Conservation (phyloP, 2,797 vertebrate genomes). For the Gobio occitaniae region DNA sequence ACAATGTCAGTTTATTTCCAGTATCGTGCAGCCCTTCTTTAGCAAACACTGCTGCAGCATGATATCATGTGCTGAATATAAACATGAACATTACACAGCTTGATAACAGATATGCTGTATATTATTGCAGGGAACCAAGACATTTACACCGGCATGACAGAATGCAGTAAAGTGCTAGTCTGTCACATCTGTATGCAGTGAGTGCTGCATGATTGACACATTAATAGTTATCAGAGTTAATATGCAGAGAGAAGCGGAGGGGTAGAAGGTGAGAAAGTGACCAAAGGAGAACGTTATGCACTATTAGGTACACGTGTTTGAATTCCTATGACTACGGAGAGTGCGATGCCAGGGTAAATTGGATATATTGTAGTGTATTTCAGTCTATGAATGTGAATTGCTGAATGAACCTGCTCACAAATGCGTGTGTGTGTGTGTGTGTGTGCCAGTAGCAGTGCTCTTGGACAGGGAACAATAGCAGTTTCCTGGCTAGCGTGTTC, state of each 20-base stretch:
- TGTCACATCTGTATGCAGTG: conserved; percentile 7
- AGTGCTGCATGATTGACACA: conserved; percentile 32
- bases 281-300: conserved; percentile 19
- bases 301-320: neutral
- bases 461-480: conserved; percentile 72
- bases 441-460: conserved; percentile 66
- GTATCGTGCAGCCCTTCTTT: too few species aligned
- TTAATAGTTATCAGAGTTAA: conserved; percentile 23
- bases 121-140: conserved; percentile 30
- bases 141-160: conserved; percentile 46
- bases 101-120: conserved; percentile 36
- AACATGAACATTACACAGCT: conserved; percentile 1
- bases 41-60: neutral
- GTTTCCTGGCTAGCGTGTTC: conserved; percentile 75
- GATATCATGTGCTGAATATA: conserved; percentile 22
- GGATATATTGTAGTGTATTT: conserved; percentile 9
- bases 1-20: too few species aligned
- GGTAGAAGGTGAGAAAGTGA: conserved; percentile 21
- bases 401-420: conserved; percentile 53
- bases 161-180: conserved; percentile 39
- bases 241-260: neutral
- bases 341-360: neutral
- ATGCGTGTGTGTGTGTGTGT: conserved; percentile 43
- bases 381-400: conserved; percentile 25
- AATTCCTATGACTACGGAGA: neutral